phyloP scores from a whole-genome alignment of 2,888 invertebrate genomes.

The Troides helena region DNA sequence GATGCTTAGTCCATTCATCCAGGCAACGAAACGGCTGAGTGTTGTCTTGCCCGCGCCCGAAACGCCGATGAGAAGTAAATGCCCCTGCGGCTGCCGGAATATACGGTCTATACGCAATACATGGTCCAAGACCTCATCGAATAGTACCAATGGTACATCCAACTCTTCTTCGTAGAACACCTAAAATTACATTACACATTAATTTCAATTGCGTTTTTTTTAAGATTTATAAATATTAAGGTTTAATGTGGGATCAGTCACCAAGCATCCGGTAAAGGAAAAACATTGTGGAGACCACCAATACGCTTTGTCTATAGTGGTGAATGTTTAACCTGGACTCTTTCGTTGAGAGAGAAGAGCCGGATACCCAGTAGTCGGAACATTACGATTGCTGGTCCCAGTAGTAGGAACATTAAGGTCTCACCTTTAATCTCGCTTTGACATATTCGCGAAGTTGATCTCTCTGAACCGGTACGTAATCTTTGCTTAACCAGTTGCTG shows the following conservation, averaged over 20 bases:
- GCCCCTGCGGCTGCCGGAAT: slow-evolving; percentile 99
- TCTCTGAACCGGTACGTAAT: slow-evolving; percentile 97
- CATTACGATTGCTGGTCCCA: too few species aligned
- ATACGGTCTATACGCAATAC: slow-evolving; percentile 99
- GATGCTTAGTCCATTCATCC: slow-evolving; percentile 99
- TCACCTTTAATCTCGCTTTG: slow-evolving; percentile 95
- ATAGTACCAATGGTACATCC: slow-evolving; percentile 98
- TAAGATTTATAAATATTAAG: not conserved
- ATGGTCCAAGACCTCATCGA: slow-evolving; percentile 99
- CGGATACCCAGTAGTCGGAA: too few species aligned
- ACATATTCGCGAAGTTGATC: slow-evolving; percentile 98
- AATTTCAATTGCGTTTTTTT: not conserved
- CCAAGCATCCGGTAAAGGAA: too few species aligned
- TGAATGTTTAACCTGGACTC: too few species aligned
- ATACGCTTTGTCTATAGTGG: too few species aligned
- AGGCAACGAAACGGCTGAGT: slow-evolving; percentile 98
- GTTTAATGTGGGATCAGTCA: too few species aligned
- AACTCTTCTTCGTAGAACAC: slow-evolving; percentile 99
- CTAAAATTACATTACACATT: slow-evolving; percentile 49
- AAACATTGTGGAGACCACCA: too few species aligned
- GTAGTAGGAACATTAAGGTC: not conserved
- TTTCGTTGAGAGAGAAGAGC: too few species aligned
- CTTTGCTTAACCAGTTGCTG: slow-evolving; percentile 99
- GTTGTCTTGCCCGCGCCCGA: slow-evolving; percentile 99
- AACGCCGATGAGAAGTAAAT: slow-evolving; percentile 97